phyloP scores from a whole-genome alignment of 2,113 vertebrate genomes.

The Pygoscelis antarcticus region DNA sequence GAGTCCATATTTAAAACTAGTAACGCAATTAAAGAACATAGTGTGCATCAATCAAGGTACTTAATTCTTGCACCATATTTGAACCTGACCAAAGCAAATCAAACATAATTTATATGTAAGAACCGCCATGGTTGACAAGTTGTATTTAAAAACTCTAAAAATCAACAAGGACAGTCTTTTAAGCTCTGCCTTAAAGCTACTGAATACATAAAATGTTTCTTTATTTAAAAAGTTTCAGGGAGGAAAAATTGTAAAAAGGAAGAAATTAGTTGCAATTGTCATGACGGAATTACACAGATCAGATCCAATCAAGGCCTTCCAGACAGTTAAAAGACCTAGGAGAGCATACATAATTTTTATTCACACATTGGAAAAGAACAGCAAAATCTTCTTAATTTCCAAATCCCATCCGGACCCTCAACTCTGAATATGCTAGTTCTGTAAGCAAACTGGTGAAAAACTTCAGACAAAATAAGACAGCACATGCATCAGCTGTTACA shows the following conservation, averaged over 20 bases:
- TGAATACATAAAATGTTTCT: not conserved
- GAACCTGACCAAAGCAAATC: not conserved
- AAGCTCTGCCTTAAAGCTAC: not conserved
- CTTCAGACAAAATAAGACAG: not conserved
- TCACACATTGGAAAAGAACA: not conserved
- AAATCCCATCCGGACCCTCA: not conserved
- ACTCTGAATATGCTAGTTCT: not conserved
- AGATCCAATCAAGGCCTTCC: not conserved
- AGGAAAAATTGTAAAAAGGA: not conserved
- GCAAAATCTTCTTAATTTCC: not conserved
- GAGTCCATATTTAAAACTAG: not conserved
- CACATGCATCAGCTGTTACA: not conserved
- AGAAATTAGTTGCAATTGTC: not conserved
- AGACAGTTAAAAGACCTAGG: not conserved
- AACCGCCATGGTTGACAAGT: not conserved
- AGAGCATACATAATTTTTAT: not conserved
- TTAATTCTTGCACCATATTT: not conserved
- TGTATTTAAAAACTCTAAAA: not conserved
- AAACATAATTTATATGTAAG: not conserved
- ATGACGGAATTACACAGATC: not conserved
- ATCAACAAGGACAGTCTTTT: not conserved
- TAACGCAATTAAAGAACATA: not conserved
- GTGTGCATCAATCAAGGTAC: not conserved
- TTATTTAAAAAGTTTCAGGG: not conserved
- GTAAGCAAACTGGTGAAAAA: not conserved